Evolutionary conservation across 2,888 invertebrate genomes (phyloP).

Genomic region (Mythimna albipuncta): DNA sequence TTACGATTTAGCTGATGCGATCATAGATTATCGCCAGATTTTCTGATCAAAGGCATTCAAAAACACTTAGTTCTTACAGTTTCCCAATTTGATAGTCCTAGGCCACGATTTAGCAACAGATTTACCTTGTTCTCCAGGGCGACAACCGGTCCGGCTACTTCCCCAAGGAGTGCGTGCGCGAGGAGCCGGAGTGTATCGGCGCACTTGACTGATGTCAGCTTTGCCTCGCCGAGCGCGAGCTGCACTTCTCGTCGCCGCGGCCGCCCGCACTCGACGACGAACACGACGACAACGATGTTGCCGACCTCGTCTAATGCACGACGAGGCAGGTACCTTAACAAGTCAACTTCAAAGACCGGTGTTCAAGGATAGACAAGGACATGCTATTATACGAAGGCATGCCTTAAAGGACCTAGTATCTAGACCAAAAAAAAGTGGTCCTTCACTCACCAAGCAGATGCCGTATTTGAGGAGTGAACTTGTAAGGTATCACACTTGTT

Average conservation of each 20-base stretch:
- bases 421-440: neutral
- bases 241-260: conserved; percentile 70
- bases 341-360: neutral
- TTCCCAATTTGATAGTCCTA: no score
- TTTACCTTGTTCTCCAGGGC: conserved; percentile 71
- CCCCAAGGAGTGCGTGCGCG: conserved; percentile 94
- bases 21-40: no score
- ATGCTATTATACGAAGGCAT: no score
- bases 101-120: neutral
- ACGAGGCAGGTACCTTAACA: neutral
- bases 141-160: conserved; percentile 93
- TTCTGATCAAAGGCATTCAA: no score
- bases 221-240: conserved; percentile 86
- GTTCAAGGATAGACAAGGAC: no score
- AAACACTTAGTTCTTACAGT: no score
- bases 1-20: no score
- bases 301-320: conserved; percentile 66
- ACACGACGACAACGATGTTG: conserved; percentile 54
- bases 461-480: neutral
- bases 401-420: no score
- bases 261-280: conserved; percentile 51
- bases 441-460: neutral
- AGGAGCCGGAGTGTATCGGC: conserved; percentile 90
- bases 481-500: neutral
- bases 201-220: conserved; percentile 89